phyloP scores from a whole-genome alignment of 2,113 vertebrate genomes.

The Tetrax tetrax region DNA sequence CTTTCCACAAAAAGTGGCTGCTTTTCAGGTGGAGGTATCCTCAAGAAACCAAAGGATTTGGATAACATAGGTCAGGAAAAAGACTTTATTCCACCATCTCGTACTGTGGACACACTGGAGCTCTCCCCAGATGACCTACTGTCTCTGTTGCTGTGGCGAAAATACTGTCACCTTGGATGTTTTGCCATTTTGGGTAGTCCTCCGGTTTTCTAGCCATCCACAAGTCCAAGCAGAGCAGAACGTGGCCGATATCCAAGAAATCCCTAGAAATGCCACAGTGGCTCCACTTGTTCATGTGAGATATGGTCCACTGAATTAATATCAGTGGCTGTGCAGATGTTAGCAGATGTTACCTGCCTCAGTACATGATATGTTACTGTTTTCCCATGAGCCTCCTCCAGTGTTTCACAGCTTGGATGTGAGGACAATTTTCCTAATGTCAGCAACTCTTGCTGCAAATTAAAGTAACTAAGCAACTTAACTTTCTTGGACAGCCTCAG shows the following conservation, averaged over 20 bases:
- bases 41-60: neutral
- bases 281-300: rapidly evolving
- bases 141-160: neutral
- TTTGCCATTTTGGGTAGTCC: neutral
- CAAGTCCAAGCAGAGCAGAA: neutral
- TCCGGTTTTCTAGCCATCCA: neutral
- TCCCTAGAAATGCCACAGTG: neutral
- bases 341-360: neutral
- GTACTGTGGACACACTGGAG: neutral
- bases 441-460: neutral
- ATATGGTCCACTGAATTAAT: neutral
- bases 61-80: neutral
- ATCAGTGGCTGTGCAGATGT: neutral
- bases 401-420: neutral
- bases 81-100: neutral
- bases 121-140: neutral
- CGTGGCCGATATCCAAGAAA: neutral
- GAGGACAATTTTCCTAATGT: neutral
- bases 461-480: neutral
- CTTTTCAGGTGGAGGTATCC: neutral
- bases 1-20: neutral
- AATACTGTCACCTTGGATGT: rapidly evolving
- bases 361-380: neutral
- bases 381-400: neutral
- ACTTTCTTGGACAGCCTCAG: neutral